A percentile compares a stretch with the other conserved stretches of the same genome.
Conservation (phyloP, 2,113 vertebrate species). For the Lepidothrix coronata region DNA sequence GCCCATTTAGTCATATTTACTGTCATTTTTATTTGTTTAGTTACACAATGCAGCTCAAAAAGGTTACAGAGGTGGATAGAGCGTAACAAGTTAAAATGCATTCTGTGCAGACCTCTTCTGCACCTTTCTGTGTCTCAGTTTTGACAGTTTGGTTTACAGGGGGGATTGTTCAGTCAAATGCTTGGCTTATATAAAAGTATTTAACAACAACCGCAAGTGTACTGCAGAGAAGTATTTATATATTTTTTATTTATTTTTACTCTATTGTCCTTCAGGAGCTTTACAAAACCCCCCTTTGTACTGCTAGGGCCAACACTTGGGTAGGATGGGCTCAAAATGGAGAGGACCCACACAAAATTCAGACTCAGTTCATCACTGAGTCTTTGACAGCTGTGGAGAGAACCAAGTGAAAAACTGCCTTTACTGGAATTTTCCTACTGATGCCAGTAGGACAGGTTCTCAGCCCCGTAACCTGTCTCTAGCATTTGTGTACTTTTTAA, state of each 20-base stretch:
- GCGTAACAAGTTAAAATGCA: not conserved
- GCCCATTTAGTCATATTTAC: not conserved
- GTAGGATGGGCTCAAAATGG: not conserved
- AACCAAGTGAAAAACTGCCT: not conserved
- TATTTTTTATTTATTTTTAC: not conserved
- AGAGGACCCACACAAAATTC: not conserved
- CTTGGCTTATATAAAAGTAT: not conserved
- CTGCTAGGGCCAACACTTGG: not conserved
- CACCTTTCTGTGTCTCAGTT: not conserved
- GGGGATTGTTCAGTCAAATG: not conserved
- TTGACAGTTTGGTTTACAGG: not conserved
- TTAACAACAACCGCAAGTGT: not conserved
- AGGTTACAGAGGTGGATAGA: not conserved
- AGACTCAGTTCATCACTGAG: not conserved
- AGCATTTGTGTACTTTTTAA: not conserved
- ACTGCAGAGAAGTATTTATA: not conserved
- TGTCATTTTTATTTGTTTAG: constrained; percentile 24
- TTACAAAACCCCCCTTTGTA: not conserved
- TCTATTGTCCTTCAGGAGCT: not conserved
- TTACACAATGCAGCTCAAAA: not conserved
- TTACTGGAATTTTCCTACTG: not conserved
- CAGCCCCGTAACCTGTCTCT: not conserved
- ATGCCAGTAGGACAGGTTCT: not conserved
- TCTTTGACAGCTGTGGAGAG: not conserved
- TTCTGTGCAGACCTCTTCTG: not conserved